phyloP scores from a whole-genome alignment of 2,888 invertebrate species.

The Esperia sulphurella region DNA sequence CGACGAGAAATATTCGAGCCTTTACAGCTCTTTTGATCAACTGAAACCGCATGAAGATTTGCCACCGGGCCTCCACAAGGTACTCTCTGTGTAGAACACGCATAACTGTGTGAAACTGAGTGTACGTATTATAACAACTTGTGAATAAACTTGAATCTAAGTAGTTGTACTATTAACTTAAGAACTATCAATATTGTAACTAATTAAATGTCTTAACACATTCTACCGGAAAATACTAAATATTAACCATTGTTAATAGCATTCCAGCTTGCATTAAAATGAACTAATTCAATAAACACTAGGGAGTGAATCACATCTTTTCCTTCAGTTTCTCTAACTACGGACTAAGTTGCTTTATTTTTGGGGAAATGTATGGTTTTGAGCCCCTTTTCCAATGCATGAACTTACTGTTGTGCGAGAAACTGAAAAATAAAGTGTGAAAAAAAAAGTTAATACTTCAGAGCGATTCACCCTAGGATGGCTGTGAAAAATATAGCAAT shows the following conservation, averaged over 20 bases:
- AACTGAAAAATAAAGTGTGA: too few relatives aligned
- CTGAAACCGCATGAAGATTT: conserved; percentile 62
- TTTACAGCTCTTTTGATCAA: conserved; percentile 68
- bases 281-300: neutral
- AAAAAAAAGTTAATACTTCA: too few relatives aligned
- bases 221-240: neutral
- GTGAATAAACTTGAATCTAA: neutral
- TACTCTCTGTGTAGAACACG: conserved; percentile 46
- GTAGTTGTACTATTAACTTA: neutral
- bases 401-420: too few relatives aligned
- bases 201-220: too few relatives aligned
- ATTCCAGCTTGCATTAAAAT: neutral
- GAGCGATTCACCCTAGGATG: too few relatives aligned
- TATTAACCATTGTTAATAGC: neutral
- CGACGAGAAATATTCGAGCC: conserved; percentile 63
- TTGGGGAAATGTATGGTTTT: too few relatives aligned
- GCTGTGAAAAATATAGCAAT: neutral
- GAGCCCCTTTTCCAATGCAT: too few relatives aligned
- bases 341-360: too few relatives aligned
- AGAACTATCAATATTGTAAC: neutral
- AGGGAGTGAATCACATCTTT: too few relatives aligned
- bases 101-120: conserved; percentile 6
- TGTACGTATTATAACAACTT: conserved; percentile 1
- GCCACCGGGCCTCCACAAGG: conserved; percentile 62
- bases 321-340: too few relatives aligned